Percentiles rank a stretch among this genome's conserved stretches.
Conservation (phyloP, 2,888 invertebrate species). For the Opisthograptis luteolata region DNA sequence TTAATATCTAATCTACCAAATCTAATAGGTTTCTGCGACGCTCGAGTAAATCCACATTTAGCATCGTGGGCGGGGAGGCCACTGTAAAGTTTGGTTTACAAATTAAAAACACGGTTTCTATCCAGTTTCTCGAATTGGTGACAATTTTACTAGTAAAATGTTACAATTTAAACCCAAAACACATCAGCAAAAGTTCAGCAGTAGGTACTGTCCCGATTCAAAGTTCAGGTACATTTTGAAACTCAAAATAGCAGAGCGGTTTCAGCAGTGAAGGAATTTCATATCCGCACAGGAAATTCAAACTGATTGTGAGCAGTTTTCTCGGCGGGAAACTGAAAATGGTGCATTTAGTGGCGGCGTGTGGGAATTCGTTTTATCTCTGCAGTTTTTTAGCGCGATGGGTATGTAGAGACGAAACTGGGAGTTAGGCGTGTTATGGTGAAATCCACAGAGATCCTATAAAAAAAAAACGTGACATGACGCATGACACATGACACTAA, state of each 20-base stretch:
- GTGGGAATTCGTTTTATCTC: neutral
- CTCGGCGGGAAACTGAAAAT: conserved; percentile 13
- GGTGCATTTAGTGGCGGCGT: conserved; percentile 1
- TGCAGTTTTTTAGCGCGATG: conserved; percentile 1
- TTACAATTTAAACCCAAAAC: no score
- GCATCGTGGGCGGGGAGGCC: no score
- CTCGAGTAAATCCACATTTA: no score
- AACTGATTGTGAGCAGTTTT: conserved; percentile 20
- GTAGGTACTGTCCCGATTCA: neutral
- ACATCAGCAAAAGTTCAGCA: neutral
- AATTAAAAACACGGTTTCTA: no score
- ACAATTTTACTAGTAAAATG: no score
- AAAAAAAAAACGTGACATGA: no score
- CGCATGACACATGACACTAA: no score
- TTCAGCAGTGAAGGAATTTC: conserved; percentile 37
- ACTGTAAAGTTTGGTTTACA: no score
- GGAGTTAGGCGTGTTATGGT: neutral
- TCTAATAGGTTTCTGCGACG: no score
- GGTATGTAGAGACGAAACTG: neutral
- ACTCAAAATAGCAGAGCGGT: conserved; percentile 25
- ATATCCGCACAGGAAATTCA: conserved; percentile 47
- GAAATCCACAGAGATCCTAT: neutral
- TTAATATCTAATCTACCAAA: no score
- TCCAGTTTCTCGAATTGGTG: no score
- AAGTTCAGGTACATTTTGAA: conserved; percentile 22